Evolutionary conservation across 1,140 invertebrate genomes (phyloP).

Genomic region (Scaptomyza hsui): DNA sequence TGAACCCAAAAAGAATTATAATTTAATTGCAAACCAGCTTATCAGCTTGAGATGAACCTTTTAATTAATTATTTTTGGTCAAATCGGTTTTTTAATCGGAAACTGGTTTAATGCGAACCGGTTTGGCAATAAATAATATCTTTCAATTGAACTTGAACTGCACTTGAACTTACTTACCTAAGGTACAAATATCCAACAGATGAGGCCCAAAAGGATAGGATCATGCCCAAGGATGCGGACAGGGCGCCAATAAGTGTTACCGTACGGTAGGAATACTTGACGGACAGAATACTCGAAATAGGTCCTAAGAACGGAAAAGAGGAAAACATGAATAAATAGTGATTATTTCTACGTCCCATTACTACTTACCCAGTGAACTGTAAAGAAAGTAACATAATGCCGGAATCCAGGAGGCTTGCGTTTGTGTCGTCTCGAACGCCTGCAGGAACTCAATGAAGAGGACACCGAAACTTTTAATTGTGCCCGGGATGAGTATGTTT

Average conservation of each 20-base stretch:
- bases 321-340: background rate
- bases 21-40: slow-evolving; percentile 3
- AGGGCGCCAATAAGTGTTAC: slow-evolving; percentile 94
- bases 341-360: background rate
- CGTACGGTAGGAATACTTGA: slow-evolving; percentile 95
- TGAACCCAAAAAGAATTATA: no score
- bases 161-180: slow-evolving; percentile 85
- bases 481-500: slow-evolving; percentile 92
- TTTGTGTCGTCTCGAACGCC: slow-evolving; percentile 88
- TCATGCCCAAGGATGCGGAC: slow-evolving; percentile 93
- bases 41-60: background rate
- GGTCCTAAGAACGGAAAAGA: slow-evolving; percentile 88
- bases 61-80: background rate
- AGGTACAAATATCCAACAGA: slow-evolving; percentile 91
- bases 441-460: slow-evolving; percentile 91
- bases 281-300: slow-evolving; percentile 94
- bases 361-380: slow-evolving; percentile 90
- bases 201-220: slow-evolving; percentile 92
- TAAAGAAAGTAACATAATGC: slow-evolving; percentile 94
- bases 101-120: background rate
- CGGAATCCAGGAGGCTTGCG: slow-evolving; percentile 92
- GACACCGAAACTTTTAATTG: slow-evolving; percentile 94
- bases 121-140: background rate
- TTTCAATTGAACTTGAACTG: background rate
- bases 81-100: background rate